Conservation (phyloP, 2,113 vertebrate genomes). For the Ariopsis seemanni region DNA sequence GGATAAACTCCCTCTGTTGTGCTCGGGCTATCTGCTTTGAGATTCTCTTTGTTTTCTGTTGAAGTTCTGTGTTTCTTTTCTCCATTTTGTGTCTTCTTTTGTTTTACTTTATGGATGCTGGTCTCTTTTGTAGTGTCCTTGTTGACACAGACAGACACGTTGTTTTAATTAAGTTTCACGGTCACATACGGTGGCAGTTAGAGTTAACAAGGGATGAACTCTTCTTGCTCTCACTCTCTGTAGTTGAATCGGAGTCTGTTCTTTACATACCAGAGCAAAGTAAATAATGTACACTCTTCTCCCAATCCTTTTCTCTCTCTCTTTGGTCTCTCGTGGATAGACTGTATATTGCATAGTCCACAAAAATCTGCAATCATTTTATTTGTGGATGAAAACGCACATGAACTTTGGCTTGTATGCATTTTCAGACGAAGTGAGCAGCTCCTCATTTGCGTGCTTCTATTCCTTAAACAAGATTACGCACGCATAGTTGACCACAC, state of each 20-base stretch:
- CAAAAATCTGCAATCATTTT: neutral
- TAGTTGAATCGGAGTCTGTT: constrained; percentile 11
- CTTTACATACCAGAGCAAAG: too few species aligned
- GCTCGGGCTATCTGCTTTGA: neutral
- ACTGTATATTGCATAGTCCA: neutral
- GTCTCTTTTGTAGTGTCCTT: constrained; percentile 29
- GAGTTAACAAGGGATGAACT: constrained; percentile 7
- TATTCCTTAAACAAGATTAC: neutral
- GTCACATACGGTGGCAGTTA: constrained; percentile 30
- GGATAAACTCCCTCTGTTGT: constrained; percentile 24
- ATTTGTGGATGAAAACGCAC: neutral
- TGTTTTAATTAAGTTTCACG: constrained; percentile 48
- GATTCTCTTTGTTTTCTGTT: constrained; percentile 39
- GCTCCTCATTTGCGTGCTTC: neutral
- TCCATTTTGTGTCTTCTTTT: neutral
- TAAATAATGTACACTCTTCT: too few species aligned
- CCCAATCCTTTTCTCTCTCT: neutral
- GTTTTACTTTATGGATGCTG: constrained; percentile 31
- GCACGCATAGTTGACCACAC: too few species aligned
- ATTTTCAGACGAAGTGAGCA: neutral
- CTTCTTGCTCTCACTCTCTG: neutral
- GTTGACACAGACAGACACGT: constrained; percentile 34
- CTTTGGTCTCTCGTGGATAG: neutral
- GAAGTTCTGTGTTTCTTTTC: constrained; percentile 17
- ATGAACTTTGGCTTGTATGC: neutral